Conservation (phyloP, 2,113 vertebrate species). For the Rhegmatorhina hoffmannsi region DNA sequence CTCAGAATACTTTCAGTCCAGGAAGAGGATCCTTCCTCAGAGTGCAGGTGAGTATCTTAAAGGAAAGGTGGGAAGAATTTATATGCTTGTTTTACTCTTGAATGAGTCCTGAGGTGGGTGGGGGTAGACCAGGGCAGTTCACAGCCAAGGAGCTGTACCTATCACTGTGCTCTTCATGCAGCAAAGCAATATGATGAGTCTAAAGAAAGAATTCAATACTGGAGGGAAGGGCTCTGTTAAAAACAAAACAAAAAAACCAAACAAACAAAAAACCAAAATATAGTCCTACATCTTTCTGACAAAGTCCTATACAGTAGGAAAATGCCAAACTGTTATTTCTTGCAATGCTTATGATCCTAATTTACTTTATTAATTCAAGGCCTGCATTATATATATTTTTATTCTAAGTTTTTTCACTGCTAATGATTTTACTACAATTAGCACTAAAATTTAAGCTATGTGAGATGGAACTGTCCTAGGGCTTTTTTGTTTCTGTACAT, state of each 20-base stretch:
- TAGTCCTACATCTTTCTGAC: rapidly evolving
- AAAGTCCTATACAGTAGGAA: rapidly evolving
- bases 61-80: not conserved
- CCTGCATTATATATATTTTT: rapidly evolving
- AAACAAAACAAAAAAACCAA: not conserved
- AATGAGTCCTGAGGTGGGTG: too few relatives aligned
- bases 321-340: rapidly evolving
- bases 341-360: not conserved
- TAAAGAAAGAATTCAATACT: not conserved
- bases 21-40: rapidly evolving
- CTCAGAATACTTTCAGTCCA: rapidly evolving
- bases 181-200: not conserved
- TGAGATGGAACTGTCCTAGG: not conserved
- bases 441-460: not conserved
- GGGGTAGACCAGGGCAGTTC: too few relatives aligned
- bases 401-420: rapidly evolving
- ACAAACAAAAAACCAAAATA: too few relatives aligned
- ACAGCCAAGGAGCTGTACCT: rapidly evolving
- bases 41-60: rapidly evolving
- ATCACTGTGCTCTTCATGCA: rapidly evolving
- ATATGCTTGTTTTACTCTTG: rapidly evolving
- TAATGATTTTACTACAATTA: not conserved
- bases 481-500: not conserved
- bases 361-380: not conserved
- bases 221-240: not conserved